phyloP scores from a whole-genome alignment of 1,140 invertebrate species.

The Leptopilina boulardi region DNA sequence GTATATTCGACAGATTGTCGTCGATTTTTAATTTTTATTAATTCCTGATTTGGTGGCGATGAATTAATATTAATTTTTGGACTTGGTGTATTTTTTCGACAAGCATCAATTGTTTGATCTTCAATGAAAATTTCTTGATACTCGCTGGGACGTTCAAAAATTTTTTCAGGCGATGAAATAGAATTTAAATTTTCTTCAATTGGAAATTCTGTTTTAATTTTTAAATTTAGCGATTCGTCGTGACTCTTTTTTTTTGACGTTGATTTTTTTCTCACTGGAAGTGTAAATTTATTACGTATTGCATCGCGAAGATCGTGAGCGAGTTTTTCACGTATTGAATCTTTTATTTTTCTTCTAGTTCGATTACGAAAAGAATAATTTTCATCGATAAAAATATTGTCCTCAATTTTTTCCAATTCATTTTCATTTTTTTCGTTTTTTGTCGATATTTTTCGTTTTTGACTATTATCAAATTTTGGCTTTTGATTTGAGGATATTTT shows the following conservation, averaged over 20 bases:
- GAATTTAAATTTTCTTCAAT: background rate
- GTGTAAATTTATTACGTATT: slow-evolving; percentile 12
- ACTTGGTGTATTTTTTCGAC: background rate
- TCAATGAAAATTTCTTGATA: slow-evolving; percentile 13
- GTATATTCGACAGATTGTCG: background rate
- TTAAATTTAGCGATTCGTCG: background rate
- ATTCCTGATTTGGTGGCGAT: no score
- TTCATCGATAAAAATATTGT: background rate
- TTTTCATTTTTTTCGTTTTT: background rate
- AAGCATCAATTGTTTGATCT: background rate
- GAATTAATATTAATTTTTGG: background rate
- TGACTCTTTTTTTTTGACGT: background rate
- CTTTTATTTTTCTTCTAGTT: background rate
- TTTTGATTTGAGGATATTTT: background rate
- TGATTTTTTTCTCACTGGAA: slow-evolving; percentile 8
- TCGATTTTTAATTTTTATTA: background rate
- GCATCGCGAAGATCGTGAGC: background rate
- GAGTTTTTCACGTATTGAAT: slow-evolving; percentile 9
- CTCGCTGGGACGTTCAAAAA: slow-evolving; percentile 3
- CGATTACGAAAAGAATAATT: slow-evolving; percentile 12
- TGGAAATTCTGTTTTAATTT: background rate
- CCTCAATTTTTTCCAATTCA: background rate
- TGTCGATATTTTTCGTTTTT: background rate
- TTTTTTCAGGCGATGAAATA: background rate
- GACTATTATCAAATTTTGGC: background rate